Evolutionary conservation across 2,113 vertebrate genomes (phyloP), one percentile per base, ranked within the genome.

Genomic region (Oreochromis aureus): DNA sequence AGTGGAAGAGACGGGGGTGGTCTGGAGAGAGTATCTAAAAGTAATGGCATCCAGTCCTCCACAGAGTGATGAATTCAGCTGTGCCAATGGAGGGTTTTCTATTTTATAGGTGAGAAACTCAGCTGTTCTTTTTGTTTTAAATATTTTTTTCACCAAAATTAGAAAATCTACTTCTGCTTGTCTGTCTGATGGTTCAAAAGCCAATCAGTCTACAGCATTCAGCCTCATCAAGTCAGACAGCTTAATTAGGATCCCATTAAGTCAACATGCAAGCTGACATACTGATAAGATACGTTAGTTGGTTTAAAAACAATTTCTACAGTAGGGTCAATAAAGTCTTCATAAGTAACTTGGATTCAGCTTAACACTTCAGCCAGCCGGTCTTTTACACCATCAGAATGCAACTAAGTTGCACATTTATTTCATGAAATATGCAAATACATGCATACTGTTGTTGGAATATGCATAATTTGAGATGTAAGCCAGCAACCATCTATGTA

Each of bases 1-100:
- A 71, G 91, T 81, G 86, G 93, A 73, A 46, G 79, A 84, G 91
- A 93, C 44, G 69, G 73, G 76, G 87, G 82, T 87, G 86, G 76
- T 61, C 55, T 48, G 63, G 30, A 16, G 10, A 81, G 51, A 51
- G 61, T 46, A 18, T 59, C 51, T 13, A 24, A 32, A 79, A 66
- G 61, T 55, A 22, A 46, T 80, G 55, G 84, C 5, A 15, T 54
- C 10, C 36, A 36, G 44, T 76, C 46, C 24, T 78, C 36, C 82
- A 71, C 84, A 81, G 7, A 66, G 56, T 84, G 48, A 27, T 48
- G 16, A 71, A 83, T 2, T 61, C 34, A 55, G 32, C 53, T 8
- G 6, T 24, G 18, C 55, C 76, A 78, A 2, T 73, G 16, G 46
- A 78, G n/a, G 6, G 30, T 55, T 73, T 18, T 15, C 16, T 22